Evolutionary conservation across 2,797 vertebrate species (phyloP), one percentile per base, ranked within the genome.

Genomic region (Notamacropus eugenii): DNA sequence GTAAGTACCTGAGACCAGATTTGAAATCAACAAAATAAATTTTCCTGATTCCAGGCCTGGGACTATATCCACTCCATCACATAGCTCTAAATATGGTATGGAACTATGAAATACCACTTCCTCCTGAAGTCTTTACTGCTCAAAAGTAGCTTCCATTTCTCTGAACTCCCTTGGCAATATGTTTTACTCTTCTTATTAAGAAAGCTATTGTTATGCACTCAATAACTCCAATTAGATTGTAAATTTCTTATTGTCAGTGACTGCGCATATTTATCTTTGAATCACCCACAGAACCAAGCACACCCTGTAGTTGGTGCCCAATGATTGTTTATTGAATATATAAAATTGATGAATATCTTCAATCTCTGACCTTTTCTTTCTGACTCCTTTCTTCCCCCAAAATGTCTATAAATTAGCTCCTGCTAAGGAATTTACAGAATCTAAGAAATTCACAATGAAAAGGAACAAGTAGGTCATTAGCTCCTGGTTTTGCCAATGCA

Each of bases 151-250:
- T 92, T 92, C 92, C 55, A 93, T 54, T 14, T 90, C 82, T 93
- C 2, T 92, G 92, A 96, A 55, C 10, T 92, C 93, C 1, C 31
- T 27, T 92, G 90, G 90, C 95, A 82, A 55, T 57, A 91, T 29
- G 0, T 6, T 58, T 92, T 97, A 95, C 2, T 95, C 95, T 93
- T 92, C 19, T 58, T 91, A 94, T 93, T 93, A 94, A 67, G 90
- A 13, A 92, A 67, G 40, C 0, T n/a, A 95, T 28, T 74, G 22
- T 46, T 95, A 67, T 95, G 92, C 0, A 55, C 55, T 24, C 94
- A 93, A 54, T 54, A 55, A 12, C 50, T 93, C 9, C 29, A 34
- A 90, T 52, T 94, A 54, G 54, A 40, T 12, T 55, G 3, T 57
- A 40, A 90, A 19, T 28, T 93, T 3, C n/a, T 10, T 82, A 82